A percentile compares a stretch with the other conserved stretches of the same genome.
phyloP scores from a whole-genome alignment of 2,113 vertebrate genomes.

The Trinectes maculatus region DNA sequence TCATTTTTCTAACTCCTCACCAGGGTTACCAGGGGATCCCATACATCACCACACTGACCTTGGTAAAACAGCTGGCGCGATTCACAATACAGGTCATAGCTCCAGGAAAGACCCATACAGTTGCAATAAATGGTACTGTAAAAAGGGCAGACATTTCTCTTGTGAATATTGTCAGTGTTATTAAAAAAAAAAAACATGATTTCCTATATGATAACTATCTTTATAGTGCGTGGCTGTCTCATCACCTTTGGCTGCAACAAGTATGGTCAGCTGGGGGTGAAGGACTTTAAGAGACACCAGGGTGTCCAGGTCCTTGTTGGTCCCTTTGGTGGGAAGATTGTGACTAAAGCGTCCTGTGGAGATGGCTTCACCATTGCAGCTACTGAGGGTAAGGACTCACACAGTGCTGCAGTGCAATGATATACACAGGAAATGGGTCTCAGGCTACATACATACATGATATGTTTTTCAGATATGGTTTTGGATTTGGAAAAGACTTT shows the following conservation, averaged over 20 bases:
- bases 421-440: no score
- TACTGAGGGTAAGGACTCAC: slow-evolving; percentile 88
- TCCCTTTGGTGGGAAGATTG: slow-evolving; percentile 92
- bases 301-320: slow-evolving; percentile 93
- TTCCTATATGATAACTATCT: slow-evolving; percentile 23
- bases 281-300: slow-evolving; percentile 94
- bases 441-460: no score
- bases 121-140: slow-evolving; percentile 91
- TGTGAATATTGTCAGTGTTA: not conserved
- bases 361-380: slow-evolving; percentile 98
- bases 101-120: slow-evolving; percentile 94
- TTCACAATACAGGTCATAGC: slow-evolving; percentile 91
- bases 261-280: slow-evolving; percentile 94
- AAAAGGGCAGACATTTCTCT: not conserved
- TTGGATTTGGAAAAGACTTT: not conserved
- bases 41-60: slow-evolving; percentile 91
- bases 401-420: not conserved
- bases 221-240: slow-evolving; percentile 89
- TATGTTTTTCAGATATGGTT: no score
- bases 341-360: slow-evolving; percentile 95
- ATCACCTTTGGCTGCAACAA: slow-evolving; percentile 98
- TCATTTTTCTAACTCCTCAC: not conserved
- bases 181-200: not conserved
- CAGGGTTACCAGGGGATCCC: slow-evolving; percentile 91
- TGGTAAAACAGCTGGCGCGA: slow-evolving; percentile 93